A percentile compares a stretch with the other conserved stretches of the same genome.
phyloP scores from a whole-genome alignment of 2,888 invertebrate species.

The Philaethria dido region DNA sequence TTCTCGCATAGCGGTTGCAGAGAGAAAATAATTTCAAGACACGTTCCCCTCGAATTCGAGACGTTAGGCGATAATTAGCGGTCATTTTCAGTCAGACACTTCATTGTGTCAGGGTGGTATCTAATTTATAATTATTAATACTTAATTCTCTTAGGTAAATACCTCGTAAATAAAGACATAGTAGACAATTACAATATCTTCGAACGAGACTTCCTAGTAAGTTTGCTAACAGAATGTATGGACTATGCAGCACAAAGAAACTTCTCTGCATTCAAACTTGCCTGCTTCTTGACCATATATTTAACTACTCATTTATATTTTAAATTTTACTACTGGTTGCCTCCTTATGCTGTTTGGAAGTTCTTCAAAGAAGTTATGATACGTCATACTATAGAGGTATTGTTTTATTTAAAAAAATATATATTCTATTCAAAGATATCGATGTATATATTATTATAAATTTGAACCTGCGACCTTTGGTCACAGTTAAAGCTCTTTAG shows the following conservation, averaged over 20 bases:
- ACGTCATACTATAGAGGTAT: conserved; percentile 70
- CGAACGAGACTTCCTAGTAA: conserved; percentile 63
- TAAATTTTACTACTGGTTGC: conserved; percentile 70
- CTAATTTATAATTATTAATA: background rate
- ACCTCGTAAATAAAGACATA: conserved; percentile 63
- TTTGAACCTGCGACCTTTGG: too few species aligned
- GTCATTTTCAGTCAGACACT: too few species aligned
- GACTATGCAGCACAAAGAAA: conserved; percentile 68
- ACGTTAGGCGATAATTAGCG: too few species aligned
- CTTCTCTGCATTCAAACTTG: conserved; percentile 61
- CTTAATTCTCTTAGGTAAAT: conserved; percentile 52
- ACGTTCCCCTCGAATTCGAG: too few species aligned
- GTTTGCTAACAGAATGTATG: conserved; percentile 58
- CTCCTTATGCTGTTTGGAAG: conserved; percentile 62
- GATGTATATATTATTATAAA: too few species aligned
- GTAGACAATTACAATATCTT: conserved; percentile 58
- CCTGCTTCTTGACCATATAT: conserved; percentile 66
- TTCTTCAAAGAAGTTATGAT: conserved; percentile 73
- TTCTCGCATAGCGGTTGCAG: too few species aligned
- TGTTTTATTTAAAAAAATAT: conserved; percentile 21
- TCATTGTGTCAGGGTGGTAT: too few species aligned
- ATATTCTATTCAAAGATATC: too few species aligned
- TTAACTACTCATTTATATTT: conserved; percentile 64
- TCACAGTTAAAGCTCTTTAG: too few species aligned
- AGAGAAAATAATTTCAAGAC: too few species aligned